Conservation (phyloP, 2,888 invertebrate species). For the Tethea ocularis region DNA sequence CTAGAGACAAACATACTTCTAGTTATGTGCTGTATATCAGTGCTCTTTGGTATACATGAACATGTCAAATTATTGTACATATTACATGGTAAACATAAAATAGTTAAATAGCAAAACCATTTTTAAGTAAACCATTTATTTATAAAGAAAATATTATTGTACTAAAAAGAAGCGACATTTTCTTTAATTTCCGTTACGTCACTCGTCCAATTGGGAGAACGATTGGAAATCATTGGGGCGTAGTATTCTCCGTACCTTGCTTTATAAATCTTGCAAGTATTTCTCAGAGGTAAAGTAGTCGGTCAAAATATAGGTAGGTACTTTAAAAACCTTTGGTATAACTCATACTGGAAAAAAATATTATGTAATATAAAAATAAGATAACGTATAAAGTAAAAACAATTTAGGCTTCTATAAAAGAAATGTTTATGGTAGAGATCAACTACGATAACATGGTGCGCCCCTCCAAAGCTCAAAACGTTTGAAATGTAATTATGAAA, state of each 20-base stretch:
- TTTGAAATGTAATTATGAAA: too few species aligned
- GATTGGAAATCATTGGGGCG: constrained; percentile 75
- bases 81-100: too few species aligned
- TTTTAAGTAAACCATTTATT: constrained; percentile 23
- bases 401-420: too few species aligned
- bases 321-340: constrained; percentile 13
- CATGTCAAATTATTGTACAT: too few species aligned
- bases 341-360: too few species aligned
- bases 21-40: not conserved
- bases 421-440: too few species aligned
- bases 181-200: constrained; percentile 83
- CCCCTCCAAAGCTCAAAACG: too few species aligned
- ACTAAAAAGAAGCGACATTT: constrained; percentile 59
- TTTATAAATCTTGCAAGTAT: constrained; percentile 42
- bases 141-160: constrained; percentile 50
- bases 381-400: too few species aligned
- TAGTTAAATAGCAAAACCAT: too few species aligned
- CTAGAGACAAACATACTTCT: not conserved
- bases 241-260: constrained; percentile 49
- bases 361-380: too few species aligned
- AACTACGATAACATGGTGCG: too few species aligned
- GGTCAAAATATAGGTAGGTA: constrained; percentile 27
- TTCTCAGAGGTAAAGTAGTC: constrained; percentile 24
- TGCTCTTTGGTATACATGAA: not conserved
- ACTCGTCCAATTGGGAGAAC: constrained; percentile 77